These are phyloP conservation scores for Drosophila diplacantha DNA, from an alignment of 2,888 invertebrate genomes.

Conservation along the genomic window DNA sequence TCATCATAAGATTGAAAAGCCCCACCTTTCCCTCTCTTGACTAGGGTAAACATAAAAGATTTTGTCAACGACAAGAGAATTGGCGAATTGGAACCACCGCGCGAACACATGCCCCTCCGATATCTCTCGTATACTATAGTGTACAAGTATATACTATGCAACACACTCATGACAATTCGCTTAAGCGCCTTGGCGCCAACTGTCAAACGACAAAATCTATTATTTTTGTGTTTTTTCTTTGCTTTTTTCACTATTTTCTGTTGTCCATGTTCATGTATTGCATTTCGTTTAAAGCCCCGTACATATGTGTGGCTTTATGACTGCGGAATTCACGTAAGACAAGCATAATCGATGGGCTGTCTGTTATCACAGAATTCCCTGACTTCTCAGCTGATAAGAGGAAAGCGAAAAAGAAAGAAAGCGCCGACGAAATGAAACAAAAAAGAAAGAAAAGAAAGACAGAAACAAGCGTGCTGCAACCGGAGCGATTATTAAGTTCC, in stretches of 20 bases:
- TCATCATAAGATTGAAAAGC: background rate
- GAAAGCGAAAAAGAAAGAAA: conserved; percentile 14
- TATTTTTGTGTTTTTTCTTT: conserved; percentile 23
- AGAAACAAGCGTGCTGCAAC: conserved; percentile 23
- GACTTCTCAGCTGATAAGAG: conserved; percentile 38
- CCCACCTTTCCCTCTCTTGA: background rate
- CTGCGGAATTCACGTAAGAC: conserved; percentile 50
- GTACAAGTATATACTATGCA: conserved; percentile 4
- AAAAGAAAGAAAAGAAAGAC: conserved; percentile 1
- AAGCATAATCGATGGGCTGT: conserved; percentile 61
- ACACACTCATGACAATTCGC: conserved; percentile 44
- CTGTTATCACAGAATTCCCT: conserved; percentile 34
- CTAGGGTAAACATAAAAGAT: conserved; percentile 8
- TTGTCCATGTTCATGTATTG: conserved; percentile 14
- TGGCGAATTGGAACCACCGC: conserved; percentile 22
- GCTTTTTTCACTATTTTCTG: conserved; percentile 2
- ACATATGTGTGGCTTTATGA: conserved; percentile 3
- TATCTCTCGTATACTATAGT: conserved; percentile 22
- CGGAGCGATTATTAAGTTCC: conserved; percentile 28
- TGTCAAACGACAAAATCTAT: conserved; percentile 45
- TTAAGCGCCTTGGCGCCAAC: conserved; percentile 68
- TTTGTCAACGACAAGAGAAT: conserved; percentile 36
- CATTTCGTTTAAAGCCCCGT: conserved; percentile 20
- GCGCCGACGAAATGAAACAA: conserved; percentile 1
- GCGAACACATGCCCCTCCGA: conserved; percentile 15